phyloP scores from a whole-genome alignment of 2,888 invertebrate species.

The Rhynchonema sp. region DNA sequence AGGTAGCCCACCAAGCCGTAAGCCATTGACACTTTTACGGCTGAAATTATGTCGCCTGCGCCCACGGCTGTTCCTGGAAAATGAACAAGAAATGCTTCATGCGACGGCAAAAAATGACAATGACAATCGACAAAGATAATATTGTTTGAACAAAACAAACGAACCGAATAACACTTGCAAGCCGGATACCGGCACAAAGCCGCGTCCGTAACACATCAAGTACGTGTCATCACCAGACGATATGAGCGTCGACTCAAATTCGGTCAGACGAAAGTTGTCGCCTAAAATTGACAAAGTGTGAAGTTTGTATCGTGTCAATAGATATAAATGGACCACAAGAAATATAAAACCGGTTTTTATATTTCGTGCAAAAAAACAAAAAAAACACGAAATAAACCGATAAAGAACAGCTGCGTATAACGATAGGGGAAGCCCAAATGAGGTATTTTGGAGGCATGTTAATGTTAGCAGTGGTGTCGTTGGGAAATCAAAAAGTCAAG shows the following conservation, averaged over 20 bases:
- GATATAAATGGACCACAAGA: too few relatives aligned
- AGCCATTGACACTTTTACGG: neutral
- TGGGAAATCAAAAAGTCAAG: too few relatives aligned
- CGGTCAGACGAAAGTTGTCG: neutral
- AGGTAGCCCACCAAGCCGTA: neutral
- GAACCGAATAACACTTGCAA: too few relatives aligned
- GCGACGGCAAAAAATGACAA: too few relatives aligned
- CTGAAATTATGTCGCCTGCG: neutral
- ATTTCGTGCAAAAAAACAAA: too few relatives aligned
- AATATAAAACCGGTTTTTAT: too few relatives aligned
- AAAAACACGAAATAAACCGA: constrained; percentile 1
- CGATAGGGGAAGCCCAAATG: too few relatives aligned
- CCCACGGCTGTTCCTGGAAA: neutral
- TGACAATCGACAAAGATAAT: too few relatives aligned
- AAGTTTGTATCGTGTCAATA: neutral
- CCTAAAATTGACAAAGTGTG: neutral
- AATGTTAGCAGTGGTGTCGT: too few relatives aligned
- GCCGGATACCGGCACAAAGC: neutral
- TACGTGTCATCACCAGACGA: constrained; percentile 4
- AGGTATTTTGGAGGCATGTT: too few relatives aligned
- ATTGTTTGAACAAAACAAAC: too few relatives aligned
- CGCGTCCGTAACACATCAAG: constrained; percentile 7
- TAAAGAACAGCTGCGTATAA: neutral
- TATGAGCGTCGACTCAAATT: constrained; percentile 3
- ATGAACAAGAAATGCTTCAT: neutral